Conservation (phyloP, 1,140 invertebrate species). For the Conus ventricosus region DNA sequence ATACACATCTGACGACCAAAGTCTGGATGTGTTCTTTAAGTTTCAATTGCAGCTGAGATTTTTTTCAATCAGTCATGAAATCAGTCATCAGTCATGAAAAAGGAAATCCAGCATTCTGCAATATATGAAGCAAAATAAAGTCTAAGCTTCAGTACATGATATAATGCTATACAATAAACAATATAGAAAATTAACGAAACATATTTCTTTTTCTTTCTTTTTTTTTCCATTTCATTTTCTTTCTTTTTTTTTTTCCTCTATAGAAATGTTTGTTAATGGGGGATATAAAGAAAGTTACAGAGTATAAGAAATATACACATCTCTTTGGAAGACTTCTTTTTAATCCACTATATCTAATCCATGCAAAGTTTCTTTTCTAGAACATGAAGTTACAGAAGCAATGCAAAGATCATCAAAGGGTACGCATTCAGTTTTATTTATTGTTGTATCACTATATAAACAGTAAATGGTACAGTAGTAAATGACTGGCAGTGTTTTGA, state of each 20-base stretch:
- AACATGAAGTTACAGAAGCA: too few species aligned
- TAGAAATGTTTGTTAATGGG: neutral
- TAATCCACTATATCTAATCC: neutral
- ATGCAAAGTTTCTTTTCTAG: neutral
- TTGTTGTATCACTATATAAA: neutral
- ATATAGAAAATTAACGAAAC: neutral
- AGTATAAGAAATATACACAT: neutral
- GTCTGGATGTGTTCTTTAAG: neutral
- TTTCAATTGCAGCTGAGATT: neutral
- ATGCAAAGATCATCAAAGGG: neutral
- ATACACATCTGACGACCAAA: neutral
- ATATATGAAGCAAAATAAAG: neutral
- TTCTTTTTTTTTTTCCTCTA: neutral
- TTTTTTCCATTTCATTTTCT: neutral
- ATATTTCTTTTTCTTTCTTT: neutral
- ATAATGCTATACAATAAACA: neutral
- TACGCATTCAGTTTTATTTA: too few species aligned
- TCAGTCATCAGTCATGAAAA: slow-evolving; percentile 10
- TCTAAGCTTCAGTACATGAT: neutral
- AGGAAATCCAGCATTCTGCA: neutral
- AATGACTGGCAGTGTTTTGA: slow-evolving; percentile 25
- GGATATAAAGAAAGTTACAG: neutral
- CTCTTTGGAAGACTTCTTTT: slow-evolving; percentile 20
- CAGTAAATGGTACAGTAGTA: neutral
- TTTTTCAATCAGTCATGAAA: neutral